phyloP scores from a whole-genome alignment of 2,113 vertebrate species.

The Nerophis lumbriciformis region DNA sequence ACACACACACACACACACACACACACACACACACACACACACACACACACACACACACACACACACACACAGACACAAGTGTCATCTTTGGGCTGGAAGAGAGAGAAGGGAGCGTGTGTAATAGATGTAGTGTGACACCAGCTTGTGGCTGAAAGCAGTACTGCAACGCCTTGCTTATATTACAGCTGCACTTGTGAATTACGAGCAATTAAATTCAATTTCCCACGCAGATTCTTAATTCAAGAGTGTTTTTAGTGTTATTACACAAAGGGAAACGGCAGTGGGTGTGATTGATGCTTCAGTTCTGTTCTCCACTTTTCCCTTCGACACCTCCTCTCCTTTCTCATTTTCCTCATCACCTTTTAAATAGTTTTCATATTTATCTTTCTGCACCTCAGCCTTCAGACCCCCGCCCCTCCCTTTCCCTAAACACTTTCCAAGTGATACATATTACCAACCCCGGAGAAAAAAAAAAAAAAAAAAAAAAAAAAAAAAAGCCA shows the following conservation, averaged over 20 bases:
- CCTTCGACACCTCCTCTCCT: constrained; percentile 1
- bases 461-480: no score
- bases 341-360: not conserved
- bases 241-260: constrained; percentile 1
- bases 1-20: not conserved
- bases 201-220: constrained; percentile 20
- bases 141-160: constrained; percentile 36
- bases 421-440: constrained; percentile 30
- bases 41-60: not conserved
- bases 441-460: constrained; percentile 53
- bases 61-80: constrained; percentile 2
- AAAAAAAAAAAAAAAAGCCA: constrained; percentile 43
- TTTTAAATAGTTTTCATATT: constrained; percentile 5
- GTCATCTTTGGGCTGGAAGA: not conserved
- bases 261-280: constrained; percentile 17
- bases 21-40: not conserved
- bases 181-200: constrained; percentile 15
- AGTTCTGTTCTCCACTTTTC: not conserved
- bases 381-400: constrained; percentile 6
- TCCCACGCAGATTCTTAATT: constrained; percentile 13
- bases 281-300: constrained; percentile 2
- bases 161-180: constrained; percentile 15
- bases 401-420: constrained; percentile 12
- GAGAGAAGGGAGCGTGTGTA: constrained; percentile 2
- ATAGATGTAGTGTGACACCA: constrained; percentile 26